Evolutionary conservation across 2,797 vertebrate species (phyloP).

Genomic region (Lindbergichthys nudifrons): DNA sequence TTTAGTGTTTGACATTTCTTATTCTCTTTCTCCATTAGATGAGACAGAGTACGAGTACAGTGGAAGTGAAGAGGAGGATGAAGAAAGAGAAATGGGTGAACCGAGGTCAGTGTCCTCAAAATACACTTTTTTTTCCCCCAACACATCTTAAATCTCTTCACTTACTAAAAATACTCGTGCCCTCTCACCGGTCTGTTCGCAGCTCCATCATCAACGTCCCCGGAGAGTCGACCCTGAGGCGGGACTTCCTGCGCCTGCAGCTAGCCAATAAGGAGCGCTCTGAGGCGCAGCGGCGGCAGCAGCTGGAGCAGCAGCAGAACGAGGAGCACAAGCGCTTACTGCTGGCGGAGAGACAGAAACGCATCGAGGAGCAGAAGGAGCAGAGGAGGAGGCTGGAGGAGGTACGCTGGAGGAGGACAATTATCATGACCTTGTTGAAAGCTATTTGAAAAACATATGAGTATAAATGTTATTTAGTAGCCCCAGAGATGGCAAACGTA

Average conservation of each 20-base stretch:
- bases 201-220: slow-evolving; percentile 95
- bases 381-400: slow-evolving; percentile 93
- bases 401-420: slow-evolving; percentile 76
- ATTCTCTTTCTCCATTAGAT: slow-evolving; percentile 79
- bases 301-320: slow-evolving; percentile 95
- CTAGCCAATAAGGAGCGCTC: slow-evolving; percentile 95
- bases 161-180: background rate
- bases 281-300: slow-evolving; percentile 90
- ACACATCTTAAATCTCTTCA: background rate
- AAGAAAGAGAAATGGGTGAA: slow-evolving; percentile 92
- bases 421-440: background rate
- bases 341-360: slow-evolving; percentile 94
- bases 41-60: slow-evolving; percentile 98
- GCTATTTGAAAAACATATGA: background rate
- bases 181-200: background rate
- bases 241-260: slow-evolving; percentile 95
- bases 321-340: slow-evolving; percentile 95
- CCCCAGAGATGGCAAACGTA: too few relatives aligned
- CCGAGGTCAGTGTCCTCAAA: slow-evolving; percentile 86
- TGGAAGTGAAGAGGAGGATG: slow-evolving; percentile 96
- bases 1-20: background rate
- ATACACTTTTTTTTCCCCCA: background rate
- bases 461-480: background rate
- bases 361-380: slow-evolving; percentile 97
- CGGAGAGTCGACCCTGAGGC: slow-evolving; percentile 92